Evolutionary conservation across 2,888 invertebrate species (phyloP), one percentile per base, ranked within the genome.

Genomic region (Melanchra persicariae): DNA sequence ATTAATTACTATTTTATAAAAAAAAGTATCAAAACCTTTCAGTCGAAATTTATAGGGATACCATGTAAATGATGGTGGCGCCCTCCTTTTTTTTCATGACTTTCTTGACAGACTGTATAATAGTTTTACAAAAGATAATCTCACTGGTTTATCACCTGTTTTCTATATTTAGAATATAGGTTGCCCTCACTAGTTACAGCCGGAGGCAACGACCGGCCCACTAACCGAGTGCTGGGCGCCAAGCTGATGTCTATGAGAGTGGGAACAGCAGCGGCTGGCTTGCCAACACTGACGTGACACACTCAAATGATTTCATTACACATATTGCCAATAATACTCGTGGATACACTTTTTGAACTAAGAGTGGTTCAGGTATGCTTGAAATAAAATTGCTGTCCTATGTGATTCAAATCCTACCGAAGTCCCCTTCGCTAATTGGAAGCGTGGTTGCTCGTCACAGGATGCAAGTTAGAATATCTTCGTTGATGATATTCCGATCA

Each of bases 181-280:
- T 70, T 73, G 49, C 58, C 73, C 47, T 66, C 73, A 64, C 55
- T 77, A 65, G 70, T 47, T 47, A 67, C 52, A 65, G 55, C 74
- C 69, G 65, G 57, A 87, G 93, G 89, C 92, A 93, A 92, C 88
- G 94, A 93, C 94, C 93, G 93, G 78, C 91, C 90, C 84, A 93
- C 89, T 94, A 90, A 92, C 93, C 93, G 91, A 91, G 77, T 89
- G 89, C 81, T 79, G 85, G 80, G 87, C 83, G 92, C 91, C 90
- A 92, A 91, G 86, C 74, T 69, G 74, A 73, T 67, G 73, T 79
- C 68, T 77, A 68, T 22, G 30, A 59, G 43, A 57, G 63, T 63
- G 55, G 37, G 64, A 63, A 74, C 77, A 83, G 68, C 75, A 72
- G 63, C 66, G 66, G 73, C 73, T 71, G 66, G 70, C 81, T 76